Base-by-base conservation (phyloP, 2,888 invertebrate species). In the Amphimallon solstitiale region DNA sequence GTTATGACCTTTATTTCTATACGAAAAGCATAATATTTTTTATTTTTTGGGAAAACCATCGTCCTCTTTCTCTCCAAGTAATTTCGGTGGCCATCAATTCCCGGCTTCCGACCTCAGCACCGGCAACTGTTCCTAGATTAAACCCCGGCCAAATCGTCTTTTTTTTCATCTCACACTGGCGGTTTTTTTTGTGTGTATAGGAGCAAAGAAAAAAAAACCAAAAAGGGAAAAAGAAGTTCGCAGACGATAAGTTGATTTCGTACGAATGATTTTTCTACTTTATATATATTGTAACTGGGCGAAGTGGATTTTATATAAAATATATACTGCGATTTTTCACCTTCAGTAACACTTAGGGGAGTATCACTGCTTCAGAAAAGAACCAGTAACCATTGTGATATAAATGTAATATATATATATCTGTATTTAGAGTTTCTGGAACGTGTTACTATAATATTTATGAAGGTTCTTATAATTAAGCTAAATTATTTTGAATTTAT, bases 191-290 rank as follows among this genome's bases (percentile, higher is more conserved):
- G 1, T 17, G 3, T 29, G 29, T 29, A 5, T 29, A 29, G 4
- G n/a, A 2, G 4, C n/a, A 40, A 9, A 9, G 51, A 34, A 10
- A 51, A 51, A 12, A 7, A n/a, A 34, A 35, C 17, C 15, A 17
- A 51, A 51, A 35, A 51, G 51, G n/a, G 35, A 35, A 40, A 29
- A 29, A 29, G 29, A 29, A 40, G 40, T 40, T 40, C 40, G 12
- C 40, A 51, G 34, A 51, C 51, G 51, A 51, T 51, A 51, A 51
- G 51, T 51, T 51, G 51, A 51, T 51, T 51, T 51, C 35, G 35
- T 35, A 51, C 51, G 51, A 51, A 51, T 51, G 51, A 51, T 51
- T 51, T 51, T 51, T 51, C 35, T 51, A 51, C 51, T 51, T 51
- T 35, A 51, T 51, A 51, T n/a, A 51, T 51, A 51, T 51, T 51